Evolutionary conservation across 2,888 invertebrate genomes (phyloP).

Genomic region (Leucoma salicis): DNA sequence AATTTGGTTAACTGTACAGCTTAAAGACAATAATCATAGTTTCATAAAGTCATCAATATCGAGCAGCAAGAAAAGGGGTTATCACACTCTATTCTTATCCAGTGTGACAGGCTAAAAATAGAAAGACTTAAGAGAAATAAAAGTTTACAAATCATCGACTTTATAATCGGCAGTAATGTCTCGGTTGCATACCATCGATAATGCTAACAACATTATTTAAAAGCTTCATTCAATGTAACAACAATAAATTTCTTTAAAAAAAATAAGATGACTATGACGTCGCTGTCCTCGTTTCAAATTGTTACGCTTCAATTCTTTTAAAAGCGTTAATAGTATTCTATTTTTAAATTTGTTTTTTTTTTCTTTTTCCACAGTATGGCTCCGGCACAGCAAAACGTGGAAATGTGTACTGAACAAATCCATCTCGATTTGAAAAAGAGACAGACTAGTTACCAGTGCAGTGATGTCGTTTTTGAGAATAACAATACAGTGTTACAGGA

Average conservation of each 20-base stretch:
- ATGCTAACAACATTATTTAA: too few species aligned
- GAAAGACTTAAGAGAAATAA: too few species aligned
- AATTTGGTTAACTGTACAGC: too few species aligned
- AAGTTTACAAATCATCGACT: too few species aligned
- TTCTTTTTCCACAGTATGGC: constrained; percentile 47
- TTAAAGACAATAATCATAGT: too few species aligned
- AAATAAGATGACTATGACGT: background rate
- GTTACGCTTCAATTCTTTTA: background rate
- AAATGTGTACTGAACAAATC: constrained; percentile 41
- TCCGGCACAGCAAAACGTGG: constrained; percentile 57
- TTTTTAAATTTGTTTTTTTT: constrained; percentile 2
- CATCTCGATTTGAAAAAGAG: constrained; percentile 49
- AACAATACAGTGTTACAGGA: constrained; percentile 50
- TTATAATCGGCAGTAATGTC: too few species aligned
- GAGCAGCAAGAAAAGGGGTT: too few species aligned
- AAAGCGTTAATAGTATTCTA: constrained; percentile 6
- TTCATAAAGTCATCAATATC: too few species aligned
- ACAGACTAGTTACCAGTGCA: constrained; percentile 34
- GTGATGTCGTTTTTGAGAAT: constrained; percentile 45
- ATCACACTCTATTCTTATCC: too few species aligned
- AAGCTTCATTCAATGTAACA: background rate
- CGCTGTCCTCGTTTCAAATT: constrained; percentile 4
- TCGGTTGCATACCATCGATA: too few species aligned
- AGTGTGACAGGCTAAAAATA: too few species aligned
- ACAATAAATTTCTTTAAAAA: background rate